A percentile compares a stretch with the other conserved stretches of the same genome.
Evolutionary conservation across 2,888 invertebrate species (phyloP).

Genomic region (Sminthurides aquaticus): DNA sequence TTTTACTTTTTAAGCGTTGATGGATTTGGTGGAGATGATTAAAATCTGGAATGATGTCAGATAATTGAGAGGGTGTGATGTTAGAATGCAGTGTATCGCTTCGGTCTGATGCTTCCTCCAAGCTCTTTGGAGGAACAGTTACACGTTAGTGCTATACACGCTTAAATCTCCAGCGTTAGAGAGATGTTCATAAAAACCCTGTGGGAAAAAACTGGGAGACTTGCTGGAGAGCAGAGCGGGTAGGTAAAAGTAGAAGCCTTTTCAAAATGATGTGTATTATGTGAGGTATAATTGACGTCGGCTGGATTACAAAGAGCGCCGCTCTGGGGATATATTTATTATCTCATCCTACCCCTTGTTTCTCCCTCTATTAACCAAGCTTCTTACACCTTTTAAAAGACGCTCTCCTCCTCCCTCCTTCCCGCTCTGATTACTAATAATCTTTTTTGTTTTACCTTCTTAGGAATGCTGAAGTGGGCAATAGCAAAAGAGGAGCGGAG

Average conservation of each 20-base stretch:
- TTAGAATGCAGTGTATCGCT: too few species aligned
- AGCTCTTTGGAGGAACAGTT: too few species aligned
- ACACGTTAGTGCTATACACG: too few species aligned
- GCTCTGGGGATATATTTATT: background rate
- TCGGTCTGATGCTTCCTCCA: too few species aligned
- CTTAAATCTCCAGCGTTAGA: too few species aligned
- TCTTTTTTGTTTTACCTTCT: slow-evolving; percentile 17
- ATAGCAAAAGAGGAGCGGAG: slow-evolving; percentile 41
- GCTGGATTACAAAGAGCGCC: background rate
- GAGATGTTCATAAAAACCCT: too few species aligned
- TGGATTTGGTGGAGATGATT: background rate
- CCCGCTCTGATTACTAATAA: too few species aligned
- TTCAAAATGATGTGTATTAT: background rate
- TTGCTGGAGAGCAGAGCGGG: background rate
- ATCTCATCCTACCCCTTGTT: background rate
- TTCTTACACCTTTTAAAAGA: too few species aligned
- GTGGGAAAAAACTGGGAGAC: too few species aligned
- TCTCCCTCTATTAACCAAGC: too few species aligned
- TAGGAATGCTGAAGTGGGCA: slow-evolving; percentile 43
- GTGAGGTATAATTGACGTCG: background rate
- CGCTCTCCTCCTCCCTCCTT: too few species aligned
- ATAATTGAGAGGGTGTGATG: background rate
- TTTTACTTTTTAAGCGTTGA: background rate
- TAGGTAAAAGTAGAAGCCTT: background rate
- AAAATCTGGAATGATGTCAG: background rate